phyloP scores from a whole-genome alignment of 2,113 vertebrate genomes.

The Syngnathoides biaculeatus region DNA sequence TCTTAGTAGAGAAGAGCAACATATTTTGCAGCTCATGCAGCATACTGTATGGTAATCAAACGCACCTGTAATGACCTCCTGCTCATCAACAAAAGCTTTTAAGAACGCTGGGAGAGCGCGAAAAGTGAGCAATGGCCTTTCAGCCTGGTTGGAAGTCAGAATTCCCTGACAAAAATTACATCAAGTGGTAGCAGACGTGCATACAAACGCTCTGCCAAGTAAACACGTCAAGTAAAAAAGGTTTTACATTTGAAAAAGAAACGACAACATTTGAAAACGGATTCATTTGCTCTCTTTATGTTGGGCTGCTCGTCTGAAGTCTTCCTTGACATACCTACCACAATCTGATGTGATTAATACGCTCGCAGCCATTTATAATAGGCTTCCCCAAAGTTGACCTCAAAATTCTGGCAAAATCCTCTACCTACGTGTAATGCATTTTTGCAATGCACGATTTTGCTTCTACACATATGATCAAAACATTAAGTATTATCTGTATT shows the following conservation, averaged over 20 bases:
- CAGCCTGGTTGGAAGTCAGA: conserved; percentile 76
- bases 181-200: conserved; percentile 81
- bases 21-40: conserved; percentile 27
- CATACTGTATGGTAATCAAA: conserved; percentile 72
- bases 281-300: conserved; percentile 66
- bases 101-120: conserved; percentile 75
- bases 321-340: conserved; percentile 33
- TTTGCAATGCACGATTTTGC: no score
- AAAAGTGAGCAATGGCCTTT: conserved; percentile 79
- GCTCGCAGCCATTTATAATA: no score
- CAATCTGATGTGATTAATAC: no score
- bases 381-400: no score
- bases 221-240: conserved; percentile 70
- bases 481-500: no score
- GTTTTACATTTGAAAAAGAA: conserved; percentile 43
- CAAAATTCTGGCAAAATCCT: no score
- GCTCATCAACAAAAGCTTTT: conserved; percentile 78
- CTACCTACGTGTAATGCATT: no score
- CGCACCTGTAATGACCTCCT: conserved; percentile 68
- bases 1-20: not conserved
- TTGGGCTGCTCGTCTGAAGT: conserved; percentile 26
- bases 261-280: no score
- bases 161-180: conserved; percentile 82
- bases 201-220: conserved; percentile 77
- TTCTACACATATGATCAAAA: no score